Percentiles rank a stretch among this genome's conserved stretches.
phyloP scores from a whole-genome alignment of 2,888 invertebrate genomes.

The Syritta pipiens region DNA sequence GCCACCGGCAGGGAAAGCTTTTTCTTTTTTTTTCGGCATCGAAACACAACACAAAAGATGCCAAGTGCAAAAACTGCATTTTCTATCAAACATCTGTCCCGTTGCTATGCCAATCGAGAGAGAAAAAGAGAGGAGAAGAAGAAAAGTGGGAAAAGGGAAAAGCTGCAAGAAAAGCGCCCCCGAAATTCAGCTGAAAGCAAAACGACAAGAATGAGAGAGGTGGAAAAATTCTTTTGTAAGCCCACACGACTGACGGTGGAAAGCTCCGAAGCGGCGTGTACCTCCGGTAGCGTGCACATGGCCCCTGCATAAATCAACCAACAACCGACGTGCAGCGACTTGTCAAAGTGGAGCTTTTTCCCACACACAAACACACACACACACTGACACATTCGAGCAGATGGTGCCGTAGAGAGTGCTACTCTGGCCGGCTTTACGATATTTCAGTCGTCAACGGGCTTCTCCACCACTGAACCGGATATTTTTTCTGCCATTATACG shows the following conservation, averaged over 20 bases:
- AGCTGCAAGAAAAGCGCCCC: neutral
- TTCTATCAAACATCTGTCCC: conserved; percentile 56
- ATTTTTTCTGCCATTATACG: conserved; percentile 58
- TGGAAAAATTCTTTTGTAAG: conserved; percentile 20
- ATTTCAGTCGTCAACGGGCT: conserved; percentile 22
- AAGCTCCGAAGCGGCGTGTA: too few relatives aligned
- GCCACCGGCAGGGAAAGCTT: neutral
- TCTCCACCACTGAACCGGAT: conserved; percentile 47
- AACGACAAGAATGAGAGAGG: conserved; percentile 1
- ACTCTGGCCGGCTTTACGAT: conserved; percentile 22
- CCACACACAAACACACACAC: conserved; percentile 7
- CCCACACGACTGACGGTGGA: conserved; percentile 1
- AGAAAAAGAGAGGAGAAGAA: conserved; percentile 30
- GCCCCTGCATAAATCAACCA: conserved; percentile 20
- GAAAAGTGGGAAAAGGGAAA: conserved; percentile 14
- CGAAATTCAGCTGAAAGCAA: neutral
- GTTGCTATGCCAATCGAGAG: conserved; percentile 66
- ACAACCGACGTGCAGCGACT: conserved; percentile 19
- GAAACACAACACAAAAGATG: conserved; percentile 3
- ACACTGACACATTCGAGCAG: conserved; percentile 6
- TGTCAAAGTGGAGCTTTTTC: conserved; percentile 20
- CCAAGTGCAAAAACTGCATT: conserved; percentile 36
- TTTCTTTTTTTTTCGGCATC: conserved; percentile 10
- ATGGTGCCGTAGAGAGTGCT: conserved; percentile 2
- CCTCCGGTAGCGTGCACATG: conserved; percentile 15